phyloP scores from a whole-genome alignment of 2,888 invertebrate genomes.

The Agriopis leucophaearia region DNA sequence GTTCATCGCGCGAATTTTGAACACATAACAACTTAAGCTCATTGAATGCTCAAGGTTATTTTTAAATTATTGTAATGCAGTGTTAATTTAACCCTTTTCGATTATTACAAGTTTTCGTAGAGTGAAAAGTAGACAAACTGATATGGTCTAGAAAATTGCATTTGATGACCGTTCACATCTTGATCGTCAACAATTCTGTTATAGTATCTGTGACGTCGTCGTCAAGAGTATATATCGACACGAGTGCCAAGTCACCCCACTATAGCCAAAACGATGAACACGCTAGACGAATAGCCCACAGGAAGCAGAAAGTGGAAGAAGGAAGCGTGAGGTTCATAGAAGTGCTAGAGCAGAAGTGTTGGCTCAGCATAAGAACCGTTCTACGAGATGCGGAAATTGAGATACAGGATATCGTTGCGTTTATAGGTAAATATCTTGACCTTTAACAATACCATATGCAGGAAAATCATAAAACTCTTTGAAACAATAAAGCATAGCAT shows the following conservation, averaged over 20 bases:
- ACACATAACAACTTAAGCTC: constrained; percentile 6
- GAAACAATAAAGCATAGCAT: constrained; percentile 11
- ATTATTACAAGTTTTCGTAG: constrained; percentile 24
- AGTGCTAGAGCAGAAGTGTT: constrained; percentile 70
- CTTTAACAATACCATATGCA: constrained; percentile 24
- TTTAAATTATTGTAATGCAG: constrained; percentile 13
- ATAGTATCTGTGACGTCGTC: constrained; percentile 86
- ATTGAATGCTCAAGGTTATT: constrained; percentile 11
- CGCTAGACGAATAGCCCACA: constrained; percentile 50
- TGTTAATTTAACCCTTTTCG: constrained; percentile 32
- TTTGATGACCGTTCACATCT: constrained; percentile 50
- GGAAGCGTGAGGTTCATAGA: constrained; percentile 69
- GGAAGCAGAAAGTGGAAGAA: constrained; percentile 47
- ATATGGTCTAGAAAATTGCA: constrained; percentile 32
- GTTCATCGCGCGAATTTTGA: constrained; percentile 15
- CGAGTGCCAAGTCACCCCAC: constrained; percentile 73
- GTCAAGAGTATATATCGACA: constrained; percentile 83
- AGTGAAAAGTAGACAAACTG: constrained; percentile 27
- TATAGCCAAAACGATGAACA: constrained; percentile 81
- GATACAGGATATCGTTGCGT: constrained; percentile 83
- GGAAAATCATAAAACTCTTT: constrained; percentile 9
- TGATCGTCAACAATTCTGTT: constrained; percentile 58
- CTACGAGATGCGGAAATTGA: constrained; percentile 77
- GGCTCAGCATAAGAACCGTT: constrained; percentile 76
- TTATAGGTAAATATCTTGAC: constrained; percentile 71